These are phyloP conservation scores for Pycnomerus fuliginosus DNA, from an alignment of 2,888 invertebrate species.

Conservation along the genomic window DNA sequence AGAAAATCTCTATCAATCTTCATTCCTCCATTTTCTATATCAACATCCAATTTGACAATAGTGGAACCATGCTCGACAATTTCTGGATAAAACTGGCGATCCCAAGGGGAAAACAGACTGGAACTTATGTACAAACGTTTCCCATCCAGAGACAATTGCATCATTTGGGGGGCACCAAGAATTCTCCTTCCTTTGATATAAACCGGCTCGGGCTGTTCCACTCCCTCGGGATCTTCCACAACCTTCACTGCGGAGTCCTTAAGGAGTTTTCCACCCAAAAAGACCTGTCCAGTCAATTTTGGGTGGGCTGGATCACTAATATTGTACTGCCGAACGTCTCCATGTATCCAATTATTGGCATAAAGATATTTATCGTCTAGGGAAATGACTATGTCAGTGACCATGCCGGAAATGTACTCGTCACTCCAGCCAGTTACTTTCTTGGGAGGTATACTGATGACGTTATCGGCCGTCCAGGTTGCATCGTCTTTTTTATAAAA, in stretches of 20 bases:
- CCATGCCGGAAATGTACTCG: slow-evolving; percentile 73
- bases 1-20: slow-evolving; percentile 82
- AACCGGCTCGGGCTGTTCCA: slow-evolving; percentile 67
- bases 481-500: slow-evolving; percentile 64
- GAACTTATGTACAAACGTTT: slow-evolving; percentile 88
- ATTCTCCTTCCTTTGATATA: slow-evolving; percentile 74
- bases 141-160: slow-evolving; percentile 94
- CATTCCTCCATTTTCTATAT: slow-evolving; percentile 83
- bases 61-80: slow-evolving; percentile 55
- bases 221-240: slow-evolving; percentile 71
- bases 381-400: slow-evolving; percentile 91
- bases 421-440: slow-evolving; percentile 72
- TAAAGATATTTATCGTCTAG: slow-evolving; percentile 93
- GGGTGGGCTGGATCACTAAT: slow-evolving; percentile 79
- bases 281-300: slow-evolving; percentile 76
- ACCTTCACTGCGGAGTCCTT: slow-evolving; percentile 73
- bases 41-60: slow-evolving; percentile 82
- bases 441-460: slow-evolving; percentile 81
- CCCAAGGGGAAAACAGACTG: slow-evolving; percentile 91
- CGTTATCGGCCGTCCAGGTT: slow-evolving; percentile 80
- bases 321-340: slow-evolving; percentile 94
- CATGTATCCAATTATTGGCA: slow-evolving; percentile 90
- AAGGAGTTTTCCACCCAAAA: slow-evolving; percentile 79
- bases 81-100: slow-evolving; percentile 82
- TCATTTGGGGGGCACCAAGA: slow-evolving; percentile 91